A percentile compares a stretch with the other conserved stretches of the same genome.
Evolutionary conservation across 2,113 vertebrate genomes (phyloP).

Genomic region (Sisor rabdophorus): DNA sequence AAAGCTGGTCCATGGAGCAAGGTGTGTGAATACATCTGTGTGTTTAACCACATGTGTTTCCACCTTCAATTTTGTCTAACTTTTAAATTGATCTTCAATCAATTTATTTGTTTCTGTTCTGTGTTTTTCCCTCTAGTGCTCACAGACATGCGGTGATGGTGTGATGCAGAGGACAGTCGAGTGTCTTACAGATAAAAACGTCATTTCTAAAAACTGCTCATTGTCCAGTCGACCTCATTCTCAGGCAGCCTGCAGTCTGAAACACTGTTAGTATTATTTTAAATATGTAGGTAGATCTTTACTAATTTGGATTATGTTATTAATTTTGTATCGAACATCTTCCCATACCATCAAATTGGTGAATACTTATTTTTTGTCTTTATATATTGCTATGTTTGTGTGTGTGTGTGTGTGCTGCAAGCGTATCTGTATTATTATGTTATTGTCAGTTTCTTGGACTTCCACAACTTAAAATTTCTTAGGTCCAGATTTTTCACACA

Average conservation of each 20-base stretch:
- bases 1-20: conserved; percentile 82
- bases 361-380: background rate
- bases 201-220: conserved; percentile 76
- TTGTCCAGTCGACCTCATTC: conserved; percentile 76
- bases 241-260: conserved; percentile 72
- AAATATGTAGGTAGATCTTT: background rate
- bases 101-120: background rate
- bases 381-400: background rate
- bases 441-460: conserved; percentile 4
- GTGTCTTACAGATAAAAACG: conserved; percentile 74
- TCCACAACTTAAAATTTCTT: background rate
- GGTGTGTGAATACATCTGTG: conserved; percentile 57
- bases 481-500: conserved; percentile 14
- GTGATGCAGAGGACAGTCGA: conserved; percentile 77
- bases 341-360: background rate
- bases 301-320: background rate
- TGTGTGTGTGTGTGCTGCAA: background rate
- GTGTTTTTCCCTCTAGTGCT: conserved; percentile 75
- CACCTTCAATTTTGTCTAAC: background rate
- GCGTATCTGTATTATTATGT: background rate
- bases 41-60: background rate
- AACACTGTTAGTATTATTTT: conserved; percentile 77
- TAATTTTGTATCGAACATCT: background rate
- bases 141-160: conserved; percentile 83
- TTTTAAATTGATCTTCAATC: background rate